phyloP scores from a whole-genome alignment of 1,140 invertebrate genomes.

The Archivesica marissinica region DNA sequence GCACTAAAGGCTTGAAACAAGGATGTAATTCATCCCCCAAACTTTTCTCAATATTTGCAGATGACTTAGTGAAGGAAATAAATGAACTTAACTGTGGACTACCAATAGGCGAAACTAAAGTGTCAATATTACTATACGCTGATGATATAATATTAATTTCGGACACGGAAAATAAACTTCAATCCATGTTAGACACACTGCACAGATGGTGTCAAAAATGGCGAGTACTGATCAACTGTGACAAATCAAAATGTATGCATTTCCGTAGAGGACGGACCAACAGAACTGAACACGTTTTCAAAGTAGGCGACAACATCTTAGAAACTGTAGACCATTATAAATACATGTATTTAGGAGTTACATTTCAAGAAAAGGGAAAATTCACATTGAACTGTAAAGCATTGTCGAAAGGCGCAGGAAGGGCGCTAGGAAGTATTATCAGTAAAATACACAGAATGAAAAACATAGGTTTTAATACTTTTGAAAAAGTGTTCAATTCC shows the following conservation, averaged over 20 bases:
- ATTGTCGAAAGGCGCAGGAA: constrained; percentile 29
- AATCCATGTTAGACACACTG: constrained; percentile 53
- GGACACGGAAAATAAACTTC: constrained; percentile 23
- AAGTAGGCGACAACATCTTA: constrained; percentile 35
- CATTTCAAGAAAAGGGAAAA: constrained; percentile 42
- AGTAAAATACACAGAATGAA: constrained; percentile 55
- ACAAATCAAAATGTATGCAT: constrained; percentile 65
- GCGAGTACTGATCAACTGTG: constrained; percentile 52
- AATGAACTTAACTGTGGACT: constrained; percentile 52
- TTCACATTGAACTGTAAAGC: neutral
- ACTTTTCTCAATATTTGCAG: constrained; percentile 55
- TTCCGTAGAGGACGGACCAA: constrained; percentile 47
- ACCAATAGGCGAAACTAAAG: neutral
- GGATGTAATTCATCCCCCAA: constrained; percentile 11
- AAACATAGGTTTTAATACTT: constrained; percentile 46
- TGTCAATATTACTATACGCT: constrained; percentile 61
- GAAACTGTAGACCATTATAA: constrained; percentile 58
- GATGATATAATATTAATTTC: constrained; percentile 65
- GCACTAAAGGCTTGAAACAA: constrained; percentile 13
- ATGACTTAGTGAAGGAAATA: constrained; percentile 59
- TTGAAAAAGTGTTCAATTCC: constrained; percentile 41
- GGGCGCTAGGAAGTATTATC: constrained; percentile 53
- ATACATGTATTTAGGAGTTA: constrained; percentile 61
- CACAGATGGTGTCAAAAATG: constrained; percentile 65
- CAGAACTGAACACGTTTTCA: constrained; percentile 8